Evolutionary conservation across 2,113 vertebrate species (phyloP).

Genomic region (Hippocampus zosterae): DNA sequence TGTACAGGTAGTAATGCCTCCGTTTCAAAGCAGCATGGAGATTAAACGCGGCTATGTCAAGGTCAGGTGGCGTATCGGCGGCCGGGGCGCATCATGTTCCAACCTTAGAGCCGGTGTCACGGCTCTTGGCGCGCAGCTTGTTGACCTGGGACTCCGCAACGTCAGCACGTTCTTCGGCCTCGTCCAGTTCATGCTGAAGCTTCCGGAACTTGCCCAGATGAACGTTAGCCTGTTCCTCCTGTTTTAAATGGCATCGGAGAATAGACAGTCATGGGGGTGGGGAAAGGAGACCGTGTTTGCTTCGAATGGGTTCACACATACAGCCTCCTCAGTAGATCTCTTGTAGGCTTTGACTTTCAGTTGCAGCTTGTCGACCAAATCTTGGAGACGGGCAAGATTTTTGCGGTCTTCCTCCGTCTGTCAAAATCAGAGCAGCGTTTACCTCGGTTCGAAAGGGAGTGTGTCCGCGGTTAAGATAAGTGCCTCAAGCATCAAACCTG

Average conservation of each 20-base stretch:
- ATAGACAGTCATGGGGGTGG: neutral
- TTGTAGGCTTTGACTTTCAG: constrained; percentile 87
- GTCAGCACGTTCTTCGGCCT: constrained; percentile 73
- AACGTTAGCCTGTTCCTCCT: constrained; percentile 75
- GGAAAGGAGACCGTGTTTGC: neutral
- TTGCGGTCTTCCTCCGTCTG: constrained; percentile 85
- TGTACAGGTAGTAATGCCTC: neutral
- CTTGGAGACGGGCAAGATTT: constrained; percentile 80
- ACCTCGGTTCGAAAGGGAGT: neutral
- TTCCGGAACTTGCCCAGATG: constrained; percentile 75
- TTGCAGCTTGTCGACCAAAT: constrained; percentile 85
- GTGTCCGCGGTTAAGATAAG: neutral
- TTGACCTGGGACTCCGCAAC: constrained; percentile 77
- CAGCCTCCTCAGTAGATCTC: constrained; percentile 78
- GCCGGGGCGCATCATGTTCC: constrained; percentile 24
- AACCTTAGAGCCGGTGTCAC: constrained; percentile 70
- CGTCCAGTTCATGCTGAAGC: constrained; percentile 75
- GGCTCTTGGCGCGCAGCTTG: constrained; percentile 72
- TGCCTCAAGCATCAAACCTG: constrained; percentile 56
- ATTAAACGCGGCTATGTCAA: constrained; percentile 29
- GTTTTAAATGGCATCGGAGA: constrained; percentile 6
- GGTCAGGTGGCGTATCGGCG: constrained; percentile 18
- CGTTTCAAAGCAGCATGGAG: neutral
- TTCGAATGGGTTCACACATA: constrained; percentile 62
- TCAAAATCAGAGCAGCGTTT: constrained; percentile 1